phyloP scores from a whole-genome alignment of 2,113 vertebrate species.

The Oncorhynchus tshawytscha region DNA sequence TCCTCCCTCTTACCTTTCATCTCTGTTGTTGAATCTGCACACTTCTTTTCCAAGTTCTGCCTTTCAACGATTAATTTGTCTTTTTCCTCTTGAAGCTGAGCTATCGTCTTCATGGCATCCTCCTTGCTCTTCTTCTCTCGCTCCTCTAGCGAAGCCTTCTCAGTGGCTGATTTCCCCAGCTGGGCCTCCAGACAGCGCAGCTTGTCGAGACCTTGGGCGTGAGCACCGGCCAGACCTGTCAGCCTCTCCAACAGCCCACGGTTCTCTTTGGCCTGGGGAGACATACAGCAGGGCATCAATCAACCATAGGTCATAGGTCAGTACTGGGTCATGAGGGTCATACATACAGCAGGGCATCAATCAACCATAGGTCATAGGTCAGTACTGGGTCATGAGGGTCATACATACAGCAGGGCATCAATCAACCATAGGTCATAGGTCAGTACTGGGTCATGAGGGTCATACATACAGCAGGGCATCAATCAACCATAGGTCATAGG shows the following conservation, averaged over 20 bases:
- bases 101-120: constrained; percentile 60
- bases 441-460: too few relatives aligned
- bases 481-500: too few relatives aligned
- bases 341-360: too few relatives aligned
- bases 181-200: constrained; percentile 83
- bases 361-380: too few relatives aligned
- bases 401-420: background rate
- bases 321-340: too few relatives aligned
- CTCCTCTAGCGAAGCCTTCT: constrained; percentile 76
- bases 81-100: constrained; percentile 74
- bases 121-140: constrained; percentile 77
- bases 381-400: too few relatives aligned
- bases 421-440: too few relatives aligned
- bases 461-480: background rate
- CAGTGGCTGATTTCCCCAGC: constrained; percentile 75
- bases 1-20: constrained; percentile 76
- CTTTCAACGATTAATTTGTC: constrained; percentile 76
- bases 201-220: constrained; percentile 72
- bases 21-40: constrained; percentile 76
- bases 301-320: too few relatives aligned
- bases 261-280: constrained; percentile 86
- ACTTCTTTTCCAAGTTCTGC: constrained; percentile 71
- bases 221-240: constrained; percentile 77
- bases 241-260: constrained; percentile 85
- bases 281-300: background rate